Conservation (phyloP, 1,140 invertebrate species). For the Drosophila prosaltans region DNA sequence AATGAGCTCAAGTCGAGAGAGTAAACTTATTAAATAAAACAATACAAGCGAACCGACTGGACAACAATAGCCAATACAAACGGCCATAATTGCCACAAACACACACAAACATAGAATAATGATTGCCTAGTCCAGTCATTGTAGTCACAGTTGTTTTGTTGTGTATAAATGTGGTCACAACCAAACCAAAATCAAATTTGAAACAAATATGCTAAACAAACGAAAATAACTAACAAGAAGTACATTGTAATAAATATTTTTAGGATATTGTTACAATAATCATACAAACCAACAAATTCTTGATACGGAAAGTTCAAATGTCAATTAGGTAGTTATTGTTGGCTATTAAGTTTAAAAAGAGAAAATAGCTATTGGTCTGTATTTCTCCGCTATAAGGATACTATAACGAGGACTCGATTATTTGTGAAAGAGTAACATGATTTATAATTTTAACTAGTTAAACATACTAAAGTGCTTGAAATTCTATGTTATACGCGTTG, state of each 20-base stretch:
- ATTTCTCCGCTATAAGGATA: too few relatives aligned
- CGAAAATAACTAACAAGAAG: conserved; percentile 13
- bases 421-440: too few relatives aligned
- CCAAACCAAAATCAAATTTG: conserved; percentile 55
- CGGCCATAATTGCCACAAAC: conserved; percentile 60
- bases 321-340: neutral
- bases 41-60: conserved; percentile 24
- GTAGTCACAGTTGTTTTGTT: conserved; percentile 14
- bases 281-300: neutral
- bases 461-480: too few relatives aligned
- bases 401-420: too few relatives aligned
- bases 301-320: neutral
- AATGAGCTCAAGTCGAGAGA: conserved; percentile 31
- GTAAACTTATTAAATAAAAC: conserved; percentile 37
- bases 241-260: conserved; percentile 48
- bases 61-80: conserved; percentile 62
- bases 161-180: conserved; percentile 32
- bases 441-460: too few relatives aligned
- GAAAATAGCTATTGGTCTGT: too few relatives aligned
- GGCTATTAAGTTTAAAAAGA: too few relatives aligned
- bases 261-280: neutral
- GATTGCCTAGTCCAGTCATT: conserved; percentile 28
- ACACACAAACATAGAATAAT: conserved; percentile 24
- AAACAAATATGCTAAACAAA: conserved; percentile 31
- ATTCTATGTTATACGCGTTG: too few relatives aligned